Conservation (phyloP, 2,797 vertebrate species). For the Sandelia bainsii region DNA sequence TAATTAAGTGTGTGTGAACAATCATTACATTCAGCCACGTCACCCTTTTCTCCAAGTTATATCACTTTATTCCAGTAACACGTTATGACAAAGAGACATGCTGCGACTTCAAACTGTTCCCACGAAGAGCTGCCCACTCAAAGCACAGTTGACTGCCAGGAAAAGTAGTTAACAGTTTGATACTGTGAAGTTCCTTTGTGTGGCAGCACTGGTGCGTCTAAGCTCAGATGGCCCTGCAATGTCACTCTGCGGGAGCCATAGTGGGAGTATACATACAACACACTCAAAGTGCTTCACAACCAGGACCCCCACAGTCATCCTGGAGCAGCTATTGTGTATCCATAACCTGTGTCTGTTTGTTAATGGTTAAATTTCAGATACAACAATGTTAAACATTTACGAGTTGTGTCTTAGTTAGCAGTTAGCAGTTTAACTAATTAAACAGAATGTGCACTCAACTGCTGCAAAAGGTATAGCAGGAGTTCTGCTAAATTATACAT, state of each 20-base stretch:
- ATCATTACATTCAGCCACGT: conserved; percentile 18
- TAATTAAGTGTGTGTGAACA: conserved; percentile 6
- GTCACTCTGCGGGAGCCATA: conserved; percentile 65
- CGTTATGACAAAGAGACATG: conserved; percentile 63
- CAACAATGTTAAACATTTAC: conserved; percentile 25
- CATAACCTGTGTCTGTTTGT: conserved; percentile 44
- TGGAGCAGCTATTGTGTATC: conserved; percentile 48
- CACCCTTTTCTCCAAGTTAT: conserved; percentile 40
- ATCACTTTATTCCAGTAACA: conserved; percentile 46
- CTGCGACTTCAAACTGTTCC: conserved; percentile 69
- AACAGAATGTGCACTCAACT: neutral
- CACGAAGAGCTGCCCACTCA: conserved; percentile 74
- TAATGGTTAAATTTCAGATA: conserved; percentile 22
- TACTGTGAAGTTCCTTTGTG: conserved; percentile 73
- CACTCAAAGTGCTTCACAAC: conserved; percentile 70
- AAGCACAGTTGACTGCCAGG: conserved; percentile 59
- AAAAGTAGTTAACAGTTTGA: conserved; percentile 71
- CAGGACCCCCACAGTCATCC: conserved; percentile 63
- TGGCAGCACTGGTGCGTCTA: conserved; percentile 53
- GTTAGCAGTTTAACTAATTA: conserved; percentile 1
- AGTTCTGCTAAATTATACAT: no score
- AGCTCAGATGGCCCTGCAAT: conserved; percentile 78
- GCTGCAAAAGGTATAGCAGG: no score
- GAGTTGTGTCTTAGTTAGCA: neutral
- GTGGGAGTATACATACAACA: conserved; percentile 72